Base-by-base conservation (phyloP, 2,113 vertebrate species). In the zebrafish (Danio rerio) region DNA sequence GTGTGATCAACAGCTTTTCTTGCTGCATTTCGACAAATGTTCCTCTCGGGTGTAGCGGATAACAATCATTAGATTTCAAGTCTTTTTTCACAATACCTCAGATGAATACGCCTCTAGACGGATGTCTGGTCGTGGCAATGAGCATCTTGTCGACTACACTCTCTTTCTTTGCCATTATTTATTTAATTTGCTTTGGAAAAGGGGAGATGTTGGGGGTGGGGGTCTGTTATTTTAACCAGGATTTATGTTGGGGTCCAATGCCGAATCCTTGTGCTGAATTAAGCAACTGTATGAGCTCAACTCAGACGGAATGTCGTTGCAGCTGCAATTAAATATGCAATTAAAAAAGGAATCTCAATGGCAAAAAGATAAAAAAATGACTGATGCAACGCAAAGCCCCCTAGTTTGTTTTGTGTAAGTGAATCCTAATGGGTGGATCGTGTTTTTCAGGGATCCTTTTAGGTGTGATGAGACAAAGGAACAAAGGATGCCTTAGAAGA, bases 401-500 rank as follows among this genome's bases (percentile, higher is more conserved):
- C 87, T 84, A 90, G 79, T 91, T 82, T 85, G 52, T 87, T 92
- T 86, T 89, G 9, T 88, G 68, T 69, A 84, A 89, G 81, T 86
- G 85, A 89, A 86, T 88, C 88, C 89, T 94, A 92, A 94, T 89
- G 87, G 88, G 87, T 91, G 91, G 89, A 89, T 92, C 49, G 74
- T 92, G 86, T 93, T 92, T 93, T 93, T 92, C 92, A 92, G 92
- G 89, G 85, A 81, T 92, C 89, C 88, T 82, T 86, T 86, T 91
- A 93, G 93, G 93, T 94, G 93, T 94, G 93, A 94, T 95, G 94
- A 94, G 91, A 95, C 94, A 95, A 95, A 94, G 90, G 92, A 94
- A 94, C 93, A 95, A 94, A 94, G 93, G 92, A 95, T 94, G 94
- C 92, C 93, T 94, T 95, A 94, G 91, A 91, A 92, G 91, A 91